Evolutionary conservation across 2,113 vertebrate species (phyloP).

Genomic region (Stictonetta naevosa): DNA sequence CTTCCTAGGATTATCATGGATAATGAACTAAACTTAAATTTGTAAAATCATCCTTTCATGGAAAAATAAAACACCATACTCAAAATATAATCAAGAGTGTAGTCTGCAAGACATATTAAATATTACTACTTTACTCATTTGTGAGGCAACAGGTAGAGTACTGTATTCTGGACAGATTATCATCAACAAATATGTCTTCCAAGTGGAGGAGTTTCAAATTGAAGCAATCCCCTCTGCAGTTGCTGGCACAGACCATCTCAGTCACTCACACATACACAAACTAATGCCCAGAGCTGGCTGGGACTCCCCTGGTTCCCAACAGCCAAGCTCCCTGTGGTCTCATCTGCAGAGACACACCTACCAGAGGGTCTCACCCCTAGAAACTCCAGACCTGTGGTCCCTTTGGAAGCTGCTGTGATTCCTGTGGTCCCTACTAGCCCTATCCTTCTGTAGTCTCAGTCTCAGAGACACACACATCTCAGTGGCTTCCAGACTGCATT

Average conservation of each 20-base stretch:
- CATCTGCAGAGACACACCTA: background rate
- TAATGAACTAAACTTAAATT: background rate
- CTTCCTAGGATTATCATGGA: background rate
- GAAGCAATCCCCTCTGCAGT: background rate
- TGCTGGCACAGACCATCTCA: background rate
- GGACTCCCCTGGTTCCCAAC: background rate
- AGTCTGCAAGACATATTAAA: background rate
- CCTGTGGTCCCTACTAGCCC: background rate
- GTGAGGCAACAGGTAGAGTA: background rate
- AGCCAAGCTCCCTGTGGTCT: background rate
- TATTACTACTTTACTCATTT: background rate
- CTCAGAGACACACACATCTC: accelerated
- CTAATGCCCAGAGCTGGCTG: accelerated
- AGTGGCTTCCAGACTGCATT: background rate
- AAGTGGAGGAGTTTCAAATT: background rate
- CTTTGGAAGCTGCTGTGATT: background rate
- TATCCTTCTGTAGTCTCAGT: background rate
- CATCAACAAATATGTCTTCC: background rate
- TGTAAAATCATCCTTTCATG: background rate
- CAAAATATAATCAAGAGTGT: background rate
- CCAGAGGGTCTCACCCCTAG: background rate
- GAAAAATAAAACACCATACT: background rate
- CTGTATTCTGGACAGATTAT: background rate
- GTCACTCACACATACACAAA: background rate
- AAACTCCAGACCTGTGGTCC: background rate